A percentile compares a stretch with the other conserved stretches of the same genome.
Evolutionary conservation across 2,888 invertebrate species (phyloP).

Genomic region (Noctua fimbriata): DNA sequence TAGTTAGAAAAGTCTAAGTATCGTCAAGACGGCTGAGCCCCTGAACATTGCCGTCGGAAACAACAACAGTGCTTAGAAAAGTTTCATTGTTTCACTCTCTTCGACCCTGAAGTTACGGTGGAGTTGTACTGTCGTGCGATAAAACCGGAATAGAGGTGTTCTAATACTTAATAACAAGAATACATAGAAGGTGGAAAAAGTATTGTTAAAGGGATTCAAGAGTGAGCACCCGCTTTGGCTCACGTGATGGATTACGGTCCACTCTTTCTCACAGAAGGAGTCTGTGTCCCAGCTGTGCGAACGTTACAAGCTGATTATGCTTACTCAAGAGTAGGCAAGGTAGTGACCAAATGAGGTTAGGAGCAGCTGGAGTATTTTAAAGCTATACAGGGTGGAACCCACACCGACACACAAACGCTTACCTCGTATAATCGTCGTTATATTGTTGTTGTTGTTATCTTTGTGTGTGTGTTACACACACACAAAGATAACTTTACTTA

Average conservation of each 20-base stretch:
- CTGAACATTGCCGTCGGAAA: slow-evolving; percentile 38
- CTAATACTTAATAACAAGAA: neutral
- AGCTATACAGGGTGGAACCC: no score
- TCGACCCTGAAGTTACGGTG: slow-evolving; percentile 29
- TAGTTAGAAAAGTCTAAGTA: slow-evolving; percentile 47
- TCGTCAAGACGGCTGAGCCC: slow-evolving; percentile 28
- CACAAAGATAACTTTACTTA: no score
- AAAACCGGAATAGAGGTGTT: slow-evolving; percentile 11
- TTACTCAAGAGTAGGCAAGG: neutral
- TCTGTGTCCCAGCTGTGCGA: neutral
- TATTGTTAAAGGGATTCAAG: neutral
- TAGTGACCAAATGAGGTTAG: no score
- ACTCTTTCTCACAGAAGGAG: neutral
- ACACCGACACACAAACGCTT: no score
- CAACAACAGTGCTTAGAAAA: slow-evolving; percentile 61
- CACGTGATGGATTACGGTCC: neutral
- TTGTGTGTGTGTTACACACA: no score
- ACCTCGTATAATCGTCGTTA: no score
- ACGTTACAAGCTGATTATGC: neutral
- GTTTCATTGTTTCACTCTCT: slow-evolving; percentile 48
- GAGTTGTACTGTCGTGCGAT: slow-evolving; percentile 7
- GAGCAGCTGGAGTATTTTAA: no score
- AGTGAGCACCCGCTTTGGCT: neutral
- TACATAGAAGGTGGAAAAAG: neutral
- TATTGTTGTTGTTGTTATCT: no score